Conservation (phyloP, 2,888 invertebrate genomes). For the Papilio demoleus region DNA sequence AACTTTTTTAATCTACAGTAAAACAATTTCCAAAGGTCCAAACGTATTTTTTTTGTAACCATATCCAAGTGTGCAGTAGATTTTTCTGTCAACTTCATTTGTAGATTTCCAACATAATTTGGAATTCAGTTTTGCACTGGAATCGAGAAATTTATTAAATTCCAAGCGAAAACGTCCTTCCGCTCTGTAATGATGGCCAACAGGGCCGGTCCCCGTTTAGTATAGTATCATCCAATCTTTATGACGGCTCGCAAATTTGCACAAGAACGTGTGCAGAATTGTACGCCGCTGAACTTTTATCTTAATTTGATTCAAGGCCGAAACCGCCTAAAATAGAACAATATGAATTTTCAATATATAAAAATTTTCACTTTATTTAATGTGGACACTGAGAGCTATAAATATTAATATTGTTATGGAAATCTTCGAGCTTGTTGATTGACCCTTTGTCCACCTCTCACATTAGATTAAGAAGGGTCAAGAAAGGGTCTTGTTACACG, state of each 20-base stretch:
- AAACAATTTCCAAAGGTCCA: slow-evolving; percentile 11
- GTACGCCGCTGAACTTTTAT: background rate
- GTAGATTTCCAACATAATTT: slow-evolving; percentile 47
- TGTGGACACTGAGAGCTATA: background rate
- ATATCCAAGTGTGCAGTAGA: slow-evolving; percentile 18
- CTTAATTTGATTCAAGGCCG: background rate
- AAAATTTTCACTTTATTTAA: background rate
- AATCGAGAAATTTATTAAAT: slow-evolving; percentile 61
- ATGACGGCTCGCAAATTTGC: background rate
- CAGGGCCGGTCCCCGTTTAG: slow-evolving; percentile 48
- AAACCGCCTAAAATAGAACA: too few species aligned
- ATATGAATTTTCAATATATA: too few species aligned
- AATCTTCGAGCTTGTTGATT: slow-evolving; percentile 17
- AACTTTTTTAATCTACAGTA: slow-evolving; percentile 9
- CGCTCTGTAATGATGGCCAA: slow-evolving; percentile 56
- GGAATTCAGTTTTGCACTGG: slow-evolving; percentile 44
- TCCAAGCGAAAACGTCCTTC: slow-evolving; percentile 55
- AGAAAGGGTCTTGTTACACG: slow-evolving; percentile 3
- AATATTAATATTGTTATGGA: slow-evolving; percentile 2
- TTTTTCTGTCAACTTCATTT: slow-evolving; percentile 46
- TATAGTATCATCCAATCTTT: slow-evolving; percentile 27
- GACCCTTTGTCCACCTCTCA: slow-evolving; percentile 17
- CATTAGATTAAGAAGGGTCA: slow-evolving; percentile 26
- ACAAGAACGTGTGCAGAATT: background rate
- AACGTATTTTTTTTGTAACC: slow-evolving; percentile 23